phyloP scores from a whole-genome alignment of 2,797 vertebrate species.

The Pipistrellus pygmaeus region DNA sequence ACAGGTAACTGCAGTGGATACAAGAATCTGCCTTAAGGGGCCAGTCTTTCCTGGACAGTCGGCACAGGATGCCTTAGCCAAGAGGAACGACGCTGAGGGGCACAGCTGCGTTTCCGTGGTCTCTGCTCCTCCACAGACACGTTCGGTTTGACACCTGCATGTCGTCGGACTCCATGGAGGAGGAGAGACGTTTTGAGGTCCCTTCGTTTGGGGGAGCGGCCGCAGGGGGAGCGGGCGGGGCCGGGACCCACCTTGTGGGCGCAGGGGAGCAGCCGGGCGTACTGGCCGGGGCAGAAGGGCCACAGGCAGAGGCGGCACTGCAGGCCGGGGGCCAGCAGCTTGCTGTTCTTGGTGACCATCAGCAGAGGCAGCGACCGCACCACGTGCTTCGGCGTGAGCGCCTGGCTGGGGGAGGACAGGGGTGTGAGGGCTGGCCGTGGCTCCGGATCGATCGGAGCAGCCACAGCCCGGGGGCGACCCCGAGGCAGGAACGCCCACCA shows the following conservation, averaged over 20 bases:
- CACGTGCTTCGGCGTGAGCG: constrained; percentile 72
- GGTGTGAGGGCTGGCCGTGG: neutral
- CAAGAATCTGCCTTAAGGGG: neutral
- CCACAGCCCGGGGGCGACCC: neutral
- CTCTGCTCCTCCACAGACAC: neutral
- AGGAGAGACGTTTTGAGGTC: neutral
- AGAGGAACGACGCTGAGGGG: neutral
- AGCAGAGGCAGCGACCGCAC: constrained; percentile 82
- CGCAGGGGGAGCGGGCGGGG: neutral
- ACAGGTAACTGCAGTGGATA: neutral
- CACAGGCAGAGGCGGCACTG: constrained; percentile 90
- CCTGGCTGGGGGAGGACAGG: constrained; percentile 69
- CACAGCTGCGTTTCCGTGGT: neutral
- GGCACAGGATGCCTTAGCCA: neutral
- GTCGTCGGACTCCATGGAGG: neutral
- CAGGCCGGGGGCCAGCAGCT: constrained; percentile 86
- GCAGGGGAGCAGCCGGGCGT: constrained; percentile 87
- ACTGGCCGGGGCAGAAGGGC: constrained; percentile 85
- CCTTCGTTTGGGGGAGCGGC: neutral
- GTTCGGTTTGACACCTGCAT: neutral
- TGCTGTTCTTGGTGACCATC: constrained; percentile 84
- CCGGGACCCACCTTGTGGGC: constrained; percentile 88
- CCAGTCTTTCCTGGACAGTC: neutral
- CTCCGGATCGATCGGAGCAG: neutral
- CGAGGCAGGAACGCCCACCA: neutral